A percentile compares a stretch with the other conserved stretches of the same genome.
phyloP scores from a whole-genome alignment of 2,113 vertebrate species.

The Canis aureus region DNA sequence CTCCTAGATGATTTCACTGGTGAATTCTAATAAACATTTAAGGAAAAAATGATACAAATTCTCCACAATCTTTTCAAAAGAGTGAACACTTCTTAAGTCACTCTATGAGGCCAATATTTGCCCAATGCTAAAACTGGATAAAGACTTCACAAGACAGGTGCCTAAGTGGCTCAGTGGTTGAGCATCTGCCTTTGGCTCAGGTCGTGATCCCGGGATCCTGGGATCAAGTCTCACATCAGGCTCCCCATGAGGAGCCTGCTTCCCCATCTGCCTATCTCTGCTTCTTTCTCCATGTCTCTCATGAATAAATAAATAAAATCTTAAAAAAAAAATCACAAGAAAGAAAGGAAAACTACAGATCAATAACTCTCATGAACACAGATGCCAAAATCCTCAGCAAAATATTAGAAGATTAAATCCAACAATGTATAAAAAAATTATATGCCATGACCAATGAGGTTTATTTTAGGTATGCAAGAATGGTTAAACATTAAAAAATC shows the following conservation, averaged over 20 bases:
- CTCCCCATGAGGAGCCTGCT: too few species aligned
- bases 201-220: too few species aligned
- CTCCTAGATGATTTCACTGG: not conserved
- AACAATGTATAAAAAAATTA: not conserved
- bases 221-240: too few species aligned
- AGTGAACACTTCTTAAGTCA: not conserved
- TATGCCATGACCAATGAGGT: not conserved
- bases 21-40: constrained; percentile 4
- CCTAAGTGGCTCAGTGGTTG: too few species aligned
- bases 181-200: too few species aligned
- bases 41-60: not conserved
- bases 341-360: not conserved
- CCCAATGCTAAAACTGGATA: not conserved
- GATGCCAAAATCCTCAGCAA: not conserved
- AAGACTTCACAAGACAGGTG: not conserved
- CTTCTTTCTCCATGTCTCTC: too few species aligned
- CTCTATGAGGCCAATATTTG: not conserved
- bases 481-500: not conserved
- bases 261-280: too few species aligned
- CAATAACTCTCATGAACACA: not conserved
- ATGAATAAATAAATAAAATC: too few species aligned
- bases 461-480: not conserved
- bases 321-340: too few species aligned
- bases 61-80: not conserved
- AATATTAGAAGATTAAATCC: not conserved